Percentiles rank a stretch among this genome's conserved stretches.
Conservation (phyloP, 2,888 invertebrate genomes). For the Miltochrista miniata region DNA sequence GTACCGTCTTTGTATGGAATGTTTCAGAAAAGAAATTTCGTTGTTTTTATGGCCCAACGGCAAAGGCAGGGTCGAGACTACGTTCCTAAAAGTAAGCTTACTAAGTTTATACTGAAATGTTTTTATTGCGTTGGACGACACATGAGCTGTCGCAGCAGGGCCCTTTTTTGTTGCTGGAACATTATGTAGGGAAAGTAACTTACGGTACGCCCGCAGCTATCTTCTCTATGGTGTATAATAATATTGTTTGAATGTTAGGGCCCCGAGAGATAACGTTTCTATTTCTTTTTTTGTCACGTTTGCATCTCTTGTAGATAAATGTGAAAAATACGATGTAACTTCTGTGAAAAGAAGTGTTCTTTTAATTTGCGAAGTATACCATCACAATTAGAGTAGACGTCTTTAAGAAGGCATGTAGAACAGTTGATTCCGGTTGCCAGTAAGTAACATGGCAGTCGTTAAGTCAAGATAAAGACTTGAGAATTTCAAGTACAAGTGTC, state of each 20-base stretch:
- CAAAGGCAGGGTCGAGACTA: slow-evolving; percentile 11
- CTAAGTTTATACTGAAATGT: slow-evolving; percentile 41
- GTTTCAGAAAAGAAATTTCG: slow-evolving; percentile 27
- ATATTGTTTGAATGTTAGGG: slow-evolving; percentile 11
- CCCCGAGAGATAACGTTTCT: neutral
- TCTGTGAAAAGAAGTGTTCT: too few species aligned
- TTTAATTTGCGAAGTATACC: too few species aligned
- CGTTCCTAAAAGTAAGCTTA: slow-evolving; percentile 33
- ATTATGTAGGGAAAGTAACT: slow-evolving; percentile 31
- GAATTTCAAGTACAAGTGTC: too few species aligned
- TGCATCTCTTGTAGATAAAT: too few species aligned
- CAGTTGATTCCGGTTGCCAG: too few species aligned
- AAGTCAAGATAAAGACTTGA: too few species aligned
- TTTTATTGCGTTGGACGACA: slow-evolving; percentile 45
- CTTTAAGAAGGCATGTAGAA: too few species aligned
- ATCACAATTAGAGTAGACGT: too few species aligned
- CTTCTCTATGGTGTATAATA: slow-evolving; percentile 5
- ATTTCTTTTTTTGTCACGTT: too few species aligned
- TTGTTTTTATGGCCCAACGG: slow-evolving; percentile 22
- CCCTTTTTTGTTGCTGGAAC: slow-evolving; percentile 28
- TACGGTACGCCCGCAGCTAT: slow-evolving; percentile 20
- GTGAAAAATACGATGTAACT: too few species aligned
- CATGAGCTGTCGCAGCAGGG: slow-evolving; percentile 32
- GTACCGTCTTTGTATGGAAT: slow-evolving; percentile 28
- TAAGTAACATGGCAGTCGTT: too few species aligned